A percentile compares a stretch with the other conserved stretches of the same genome.
These are phyloP conservation scores for Carettochelys insculpta DNA, from an alignment of 2,113 vertebrate species.

Conservation along the genomic window DNA sequence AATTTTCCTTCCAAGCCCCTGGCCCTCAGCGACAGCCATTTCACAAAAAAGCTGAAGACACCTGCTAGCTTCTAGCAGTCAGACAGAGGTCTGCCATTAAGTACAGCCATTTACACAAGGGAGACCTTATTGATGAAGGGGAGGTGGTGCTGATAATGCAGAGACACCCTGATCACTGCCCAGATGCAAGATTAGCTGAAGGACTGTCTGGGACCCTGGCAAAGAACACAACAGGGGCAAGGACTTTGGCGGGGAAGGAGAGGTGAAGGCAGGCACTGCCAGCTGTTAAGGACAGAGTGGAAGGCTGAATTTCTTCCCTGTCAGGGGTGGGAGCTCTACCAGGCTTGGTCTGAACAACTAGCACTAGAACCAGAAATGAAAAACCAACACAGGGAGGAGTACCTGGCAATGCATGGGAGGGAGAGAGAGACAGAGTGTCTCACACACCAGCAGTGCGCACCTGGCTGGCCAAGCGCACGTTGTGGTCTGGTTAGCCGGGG, in stretches of 20 bases:
- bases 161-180: not conserved
- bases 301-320: not conserved
- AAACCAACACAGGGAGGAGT: not conserved
- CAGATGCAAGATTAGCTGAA: not conserved
- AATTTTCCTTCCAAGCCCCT: not conserved
- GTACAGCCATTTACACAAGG: not conserved
- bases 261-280: not conserved
- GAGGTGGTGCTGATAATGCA: not conserved
- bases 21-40: not conserved
- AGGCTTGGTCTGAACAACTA: slow-evolving; percentile 3
- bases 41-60: not conserved
- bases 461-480: not conserved
- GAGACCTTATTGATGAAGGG: not conserved
- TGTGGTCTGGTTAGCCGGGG: not conserved
- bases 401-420: not conserved
- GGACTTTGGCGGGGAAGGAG: not conserved
- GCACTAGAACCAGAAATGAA: not conserved
- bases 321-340: not conserved
- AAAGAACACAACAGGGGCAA: not conserved
- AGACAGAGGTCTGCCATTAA: not conserved
- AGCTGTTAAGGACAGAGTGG: not conserved
- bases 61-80: not conserved
- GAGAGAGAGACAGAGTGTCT: not conserved
- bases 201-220: not conserved
- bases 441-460: not conserved